phyloP scores from a whole-genome alignment of 2,888 invertebrate genomes.

The Caenorhabditis sinica region DNA sequence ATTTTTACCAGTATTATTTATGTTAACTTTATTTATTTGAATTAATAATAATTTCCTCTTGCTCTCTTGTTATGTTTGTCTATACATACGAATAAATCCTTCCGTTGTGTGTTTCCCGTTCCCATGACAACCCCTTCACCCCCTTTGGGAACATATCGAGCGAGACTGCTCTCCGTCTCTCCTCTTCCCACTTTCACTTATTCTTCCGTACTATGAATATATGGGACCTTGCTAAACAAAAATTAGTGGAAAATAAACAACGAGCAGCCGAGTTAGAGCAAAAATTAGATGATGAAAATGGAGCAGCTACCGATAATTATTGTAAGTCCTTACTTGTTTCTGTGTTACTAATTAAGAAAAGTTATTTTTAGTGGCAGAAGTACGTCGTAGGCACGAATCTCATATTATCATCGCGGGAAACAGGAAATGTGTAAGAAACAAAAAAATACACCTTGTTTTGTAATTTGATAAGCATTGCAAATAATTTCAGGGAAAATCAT shows the following conservation, averaged over 20 bases:
- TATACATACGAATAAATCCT: not conserved
- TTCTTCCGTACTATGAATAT: slow-evolving; percentile 67
- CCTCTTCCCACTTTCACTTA: not conserved
- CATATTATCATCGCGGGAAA: slow-evolving; percentile 72
- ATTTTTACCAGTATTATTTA: slow-evolving; percentile 3
- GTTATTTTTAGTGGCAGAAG: slow-evolving; percentile 61
- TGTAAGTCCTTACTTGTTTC: slow-evolving; percentile 50
- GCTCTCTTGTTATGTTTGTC: not conserved
- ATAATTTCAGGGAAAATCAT: slow-evolving; percentile 88
- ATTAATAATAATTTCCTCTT: slow-evolving; percentile 6
- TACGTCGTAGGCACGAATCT: slow-evolving; percentile 65
- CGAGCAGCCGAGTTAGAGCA: slow-evolving; percentile 68
- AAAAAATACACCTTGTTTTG: not conserved
- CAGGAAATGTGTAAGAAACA: slow-evolving; percentile 63
- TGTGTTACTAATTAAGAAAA: not conserved
- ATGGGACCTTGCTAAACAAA: slow-evolving; percentile 73
- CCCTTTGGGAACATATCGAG: not conserved
- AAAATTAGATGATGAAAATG: slow-evolving; percentile 66
- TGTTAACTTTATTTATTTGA: slow-evolving; percentile 11
- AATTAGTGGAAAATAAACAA: slow-evolving; percentile 70
- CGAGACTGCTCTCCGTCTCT: not conserved
- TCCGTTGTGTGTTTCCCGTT: slow-evolving; percentile 12
- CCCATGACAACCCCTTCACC: slow-evolving; percentile 17
- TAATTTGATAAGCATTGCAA: not conserved
- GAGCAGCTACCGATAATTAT: slow-evolving; percentile 50